Conservation (phyloP, 2,113 vertebrate species). For the Regulus satrapa region DNA sequence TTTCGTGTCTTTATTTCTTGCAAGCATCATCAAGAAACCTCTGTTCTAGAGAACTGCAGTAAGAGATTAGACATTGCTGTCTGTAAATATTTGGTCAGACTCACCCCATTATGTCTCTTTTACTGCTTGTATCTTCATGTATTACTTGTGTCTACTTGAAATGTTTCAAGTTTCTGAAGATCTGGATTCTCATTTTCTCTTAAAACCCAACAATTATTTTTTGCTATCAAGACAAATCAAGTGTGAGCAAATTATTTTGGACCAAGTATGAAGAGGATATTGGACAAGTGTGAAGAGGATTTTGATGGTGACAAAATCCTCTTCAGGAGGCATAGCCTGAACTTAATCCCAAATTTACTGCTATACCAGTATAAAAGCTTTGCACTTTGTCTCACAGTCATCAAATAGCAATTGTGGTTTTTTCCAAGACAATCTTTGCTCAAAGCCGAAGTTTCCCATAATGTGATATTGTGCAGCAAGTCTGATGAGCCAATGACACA, state of each 20-base stretch:
- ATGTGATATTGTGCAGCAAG: background rate
- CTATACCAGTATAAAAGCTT: background rate
- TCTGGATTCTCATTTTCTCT: background rate
- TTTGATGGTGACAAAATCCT: background rate
- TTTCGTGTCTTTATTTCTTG: background rate
- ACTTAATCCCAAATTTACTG: background rate
- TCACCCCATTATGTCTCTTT: background rate
- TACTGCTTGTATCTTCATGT: background rate
- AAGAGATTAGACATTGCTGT: background rate
- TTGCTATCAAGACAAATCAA: background rate
- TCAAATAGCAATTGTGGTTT: background rate
- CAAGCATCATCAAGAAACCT: background rate
- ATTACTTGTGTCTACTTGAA: background rate
- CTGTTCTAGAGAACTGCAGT: background rate
- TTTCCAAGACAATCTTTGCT: background rate
- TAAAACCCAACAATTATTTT: background rate
- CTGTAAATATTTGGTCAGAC: background rate
- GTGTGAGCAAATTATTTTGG: background rate
- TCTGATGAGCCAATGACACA: background rate
- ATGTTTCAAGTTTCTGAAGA: background rate
- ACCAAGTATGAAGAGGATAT: background rate
- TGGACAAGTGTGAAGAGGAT: background rate
- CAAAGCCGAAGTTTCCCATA: background rate
- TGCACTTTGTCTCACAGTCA: background rate
- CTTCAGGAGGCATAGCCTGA: background rate